Base-by-base conservation (phyloP, 2,888 invertebrate genomes). In the Tricholauxania praeusta region DNA sequence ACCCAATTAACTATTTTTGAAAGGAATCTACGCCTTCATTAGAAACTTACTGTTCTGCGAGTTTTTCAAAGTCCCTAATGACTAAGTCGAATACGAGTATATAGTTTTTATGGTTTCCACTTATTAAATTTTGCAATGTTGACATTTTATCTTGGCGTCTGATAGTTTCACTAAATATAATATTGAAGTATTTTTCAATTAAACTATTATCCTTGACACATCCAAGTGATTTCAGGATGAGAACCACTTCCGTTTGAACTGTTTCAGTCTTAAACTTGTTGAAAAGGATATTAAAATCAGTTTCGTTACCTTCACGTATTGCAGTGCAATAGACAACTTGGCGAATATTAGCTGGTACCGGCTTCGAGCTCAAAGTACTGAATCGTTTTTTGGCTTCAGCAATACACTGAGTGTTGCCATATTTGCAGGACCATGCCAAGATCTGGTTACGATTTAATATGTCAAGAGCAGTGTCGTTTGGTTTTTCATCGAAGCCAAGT, bases 241-340 rank as follows among this genome's bases (percentile, higher is more conserved):
- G 84, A 7, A 90, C 89, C 83, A 93, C 91, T 85, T 95, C 95
- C 0, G 92, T 90, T 53, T 93, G 92, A 1, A 93, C 90, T 49
- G 90, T 90, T 67, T 91, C 89, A 0, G 78, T 82, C 67, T 85
- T 80, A 85, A 91, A 94, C 75, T 91, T 89, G 0, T 88, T 77
- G 90, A 92, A 93, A 28, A 94, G 86, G 79, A 88, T 90, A 1
- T 91, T 81, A 90, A 93, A 96, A 75, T 93, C 92, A 0, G 83
- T 82, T n/a, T 82, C 79, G 0, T 87, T 87, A 0, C 93, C 94
- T 47, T 90, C 84, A 15, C 91, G 90, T 12, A 96, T 88, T 1
- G 90, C 94, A 22, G 90, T 91, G 82, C 96, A 96, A 86, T 95
- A 96, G 0, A 95, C 93, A 67, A 91, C 89, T 32, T 89, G 86